Base-by-base conservation (phyloP, 2,797 vertebrate genomes). In the Microctenopoma stevenorrisi region DNA sequence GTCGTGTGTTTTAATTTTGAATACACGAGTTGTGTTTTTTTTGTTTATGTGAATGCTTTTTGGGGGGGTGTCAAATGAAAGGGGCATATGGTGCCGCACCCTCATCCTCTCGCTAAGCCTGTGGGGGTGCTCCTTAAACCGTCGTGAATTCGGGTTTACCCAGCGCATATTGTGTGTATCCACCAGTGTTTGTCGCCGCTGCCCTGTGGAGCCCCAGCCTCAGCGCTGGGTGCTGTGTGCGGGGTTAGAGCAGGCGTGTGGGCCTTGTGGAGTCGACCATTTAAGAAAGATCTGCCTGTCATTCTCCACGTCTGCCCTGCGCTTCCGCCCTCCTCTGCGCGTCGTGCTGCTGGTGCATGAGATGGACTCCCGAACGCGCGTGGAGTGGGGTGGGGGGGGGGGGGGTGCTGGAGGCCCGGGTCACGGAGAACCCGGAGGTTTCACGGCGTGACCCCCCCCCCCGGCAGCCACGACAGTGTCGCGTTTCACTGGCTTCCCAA, bases 231-330 rank as follows among this genome's bases (percentile, higher is more conserved):
- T 6, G 53, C 51, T 46, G 46, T 65, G 61, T 74, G 76, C 62
- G 28, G 30, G 5, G 33, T 35, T 35, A 35, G 33, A 35, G 62
- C 84, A 69, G 71, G 83, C 87, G 79, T 67, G 16, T 64, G 72
- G 83, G 75, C 86, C 87, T 81, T 73, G 75, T 84, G 82, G 76
- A 93, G 92, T 89, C 91, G 87, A 92, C 92, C 93, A 93, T 94
- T 93, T 91, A 89, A 88, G 86, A 88, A 92, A 85, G 88, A 91
- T 91, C 88, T 91, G 87, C 78, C 85, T 86, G 89, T 92, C 85
- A 87, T 87, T 87, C 83, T 84, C 68, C 81, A 75, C 70, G 85
- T 65, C 76, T 90, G 81, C 82, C 86, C 87, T 65, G 49, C 68
- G 91, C 89, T 93, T 92, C 92, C 90, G 89, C 89, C 83, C 86